Percentiles rank a stretch among this genome's conserved stretches.
phyloP scores from a whole-genome alignment of 2,113 vertebrate genomes.

The Sterna hirundo region DNA sequence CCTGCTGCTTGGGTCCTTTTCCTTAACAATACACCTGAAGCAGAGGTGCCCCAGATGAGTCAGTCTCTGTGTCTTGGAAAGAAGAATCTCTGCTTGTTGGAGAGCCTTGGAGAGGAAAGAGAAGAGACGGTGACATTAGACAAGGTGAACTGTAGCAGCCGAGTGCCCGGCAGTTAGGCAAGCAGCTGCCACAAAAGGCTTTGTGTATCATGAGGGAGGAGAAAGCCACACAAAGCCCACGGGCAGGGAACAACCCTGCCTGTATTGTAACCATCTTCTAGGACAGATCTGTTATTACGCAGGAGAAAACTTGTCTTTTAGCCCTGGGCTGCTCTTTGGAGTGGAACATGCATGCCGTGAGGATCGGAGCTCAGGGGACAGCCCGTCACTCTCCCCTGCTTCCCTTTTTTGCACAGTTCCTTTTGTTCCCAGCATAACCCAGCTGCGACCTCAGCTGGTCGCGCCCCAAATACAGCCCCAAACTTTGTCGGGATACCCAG shows the following conservation, averaged over 20 bases:
- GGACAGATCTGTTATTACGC: background rate
- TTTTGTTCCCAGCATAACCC: background rate
- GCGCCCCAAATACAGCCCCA: background rate
- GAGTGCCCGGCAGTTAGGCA: background rate
- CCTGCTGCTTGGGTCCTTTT: background rate
- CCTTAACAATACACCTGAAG: slow-evolving; percentile 81
- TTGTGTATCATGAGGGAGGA: slow-evolving; percentile 57
- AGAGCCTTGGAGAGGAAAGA: slow-evolving; percentile 72
- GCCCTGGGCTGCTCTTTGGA: slow-evolving; percentile 28
- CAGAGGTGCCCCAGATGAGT: slow-evolving; percentile 91
- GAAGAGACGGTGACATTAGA: slow-evolving; percentile 21
- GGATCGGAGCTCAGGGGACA: background rate
- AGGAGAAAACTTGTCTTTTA: slow-evolving; percentile 39
- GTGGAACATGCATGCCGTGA: background rate
- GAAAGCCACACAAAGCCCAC: slow-evolving; percentile 42
- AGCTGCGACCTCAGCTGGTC: background rate
- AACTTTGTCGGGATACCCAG: background rate
- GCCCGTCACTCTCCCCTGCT: background rate
- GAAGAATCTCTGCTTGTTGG: slow-evolving; percentile 80
- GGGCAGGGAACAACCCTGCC: slow-evolving; percentile 32
- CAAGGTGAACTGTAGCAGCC: background rate
- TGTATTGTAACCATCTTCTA: background rate
- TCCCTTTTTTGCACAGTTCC: background rate
- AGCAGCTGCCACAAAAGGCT: slow-evolving; percentile 17
- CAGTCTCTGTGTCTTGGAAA: slow-evolving; percentile 85